These are phyloP conservation scores for Aplochiton taeniatus DNA, from an alignment of 2,797 vertebrate species.

Conservation along the genomic window DNA sequence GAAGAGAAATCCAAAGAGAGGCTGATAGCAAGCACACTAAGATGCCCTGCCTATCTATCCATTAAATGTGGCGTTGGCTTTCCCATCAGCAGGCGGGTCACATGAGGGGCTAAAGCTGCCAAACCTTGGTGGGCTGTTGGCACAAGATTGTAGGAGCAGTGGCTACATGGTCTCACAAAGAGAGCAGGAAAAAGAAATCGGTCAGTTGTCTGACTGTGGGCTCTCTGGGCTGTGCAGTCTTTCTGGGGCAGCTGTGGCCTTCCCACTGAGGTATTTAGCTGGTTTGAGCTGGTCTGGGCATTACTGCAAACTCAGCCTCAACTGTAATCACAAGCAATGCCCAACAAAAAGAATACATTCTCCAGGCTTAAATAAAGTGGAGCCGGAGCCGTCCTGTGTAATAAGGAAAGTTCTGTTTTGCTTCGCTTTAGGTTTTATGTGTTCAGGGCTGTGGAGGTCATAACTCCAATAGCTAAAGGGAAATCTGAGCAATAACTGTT, in stretches of 20 bases:
- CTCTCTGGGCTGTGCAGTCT: constrained; percentile 29
- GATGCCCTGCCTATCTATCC: constrained; percentile 39
- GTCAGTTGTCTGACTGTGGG: constrained; percentile 40
- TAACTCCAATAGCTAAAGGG: constrained; percentile 55
- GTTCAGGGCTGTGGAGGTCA: constrained; percentile 46
- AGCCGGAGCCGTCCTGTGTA: constrained; percentile 7
- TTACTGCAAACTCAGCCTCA: constrained; percentile 28
- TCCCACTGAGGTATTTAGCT: constrained; percentile 64
- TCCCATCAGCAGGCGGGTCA: constrained; percentile 62
- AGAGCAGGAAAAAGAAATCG: constrained; percentile 38
- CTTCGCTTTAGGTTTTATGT: constrained; percentile 37
- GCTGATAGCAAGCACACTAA: constrained; percentile 2
- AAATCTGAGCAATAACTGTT: constrained; percentile 68
- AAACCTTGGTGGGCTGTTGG: constrained; percentile 41
- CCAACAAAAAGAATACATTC: constrained; percentile 4
- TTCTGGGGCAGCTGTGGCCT: constrained; percentile 66
- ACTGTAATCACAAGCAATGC: constrained; percentile 25
- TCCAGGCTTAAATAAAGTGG: constrained; percentile 17
- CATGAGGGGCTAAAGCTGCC: constrained; percentile 48
- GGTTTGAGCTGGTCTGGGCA: constrained; percentile 61
- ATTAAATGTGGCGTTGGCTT: constrained; percentile 53
- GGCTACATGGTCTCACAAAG: constrained; percentile 41
- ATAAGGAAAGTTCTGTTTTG: background rate
- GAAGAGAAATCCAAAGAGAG: no score
- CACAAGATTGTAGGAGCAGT: constrained; percentile 37